Conservation (phyloP, 30 jellyfish, hydroid and myxozoan genomes). For the Cassiopea xamachana region DNA sequence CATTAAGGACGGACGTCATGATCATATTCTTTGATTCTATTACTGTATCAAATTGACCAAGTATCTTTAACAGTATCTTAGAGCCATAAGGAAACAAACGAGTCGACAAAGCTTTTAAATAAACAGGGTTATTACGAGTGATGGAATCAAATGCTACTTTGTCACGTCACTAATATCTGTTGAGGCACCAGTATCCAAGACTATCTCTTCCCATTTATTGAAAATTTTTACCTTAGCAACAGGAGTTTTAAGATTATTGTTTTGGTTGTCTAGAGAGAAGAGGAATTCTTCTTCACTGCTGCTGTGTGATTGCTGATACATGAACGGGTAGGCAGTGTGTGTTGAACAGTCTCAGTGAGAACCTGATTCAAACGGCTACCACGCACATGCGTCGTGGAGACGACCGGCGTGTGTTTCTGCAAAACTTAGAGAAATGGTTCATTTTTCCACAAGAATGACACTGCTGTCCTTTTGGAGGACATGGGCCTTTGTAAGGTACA, state of each 20-base stretch:
- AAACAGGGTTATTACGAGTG: background rate
- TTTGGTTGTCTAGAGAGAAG: no score
- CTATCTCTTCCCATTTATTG: background rate
- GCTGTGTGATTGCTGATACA: background rate
- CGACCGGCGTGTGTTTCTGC: background rate
- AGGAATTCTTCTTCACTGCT: background rate
- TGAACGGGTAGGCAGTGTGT: background rate
- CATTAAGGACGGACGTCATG: no score
- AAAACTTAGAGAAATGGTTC: conserved; percentile 1
- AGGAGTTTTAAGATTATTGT: no score
- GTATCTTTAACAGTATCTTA: background rate
- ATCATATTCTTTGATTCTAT: no score
- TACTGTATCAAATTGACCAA: conserved; percentile 16
- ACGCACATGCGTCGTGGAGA: background rate
- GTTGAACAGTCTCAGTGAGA: background rate
- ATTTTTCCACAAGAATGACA: background rate
- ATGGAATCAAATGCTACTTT: background rate
- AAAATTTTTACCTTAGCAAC: background rate
- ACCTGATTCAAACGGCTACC: background rate
- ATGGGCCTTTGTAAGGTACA: background rate
- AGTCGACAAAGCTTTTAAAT: background rate
- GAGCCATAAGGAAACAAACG: conserved; percentile 40
- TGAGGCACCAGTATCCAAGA: background rate
- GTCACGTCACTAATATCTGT: background rate
- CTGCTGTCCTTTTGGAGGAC: background rate